A percentile compares a stretch with the other conserved stretches of the same genome.
Conservation (phyloP, 2,888 invertebrate genomes). For the Autographa gamma region DNA sequence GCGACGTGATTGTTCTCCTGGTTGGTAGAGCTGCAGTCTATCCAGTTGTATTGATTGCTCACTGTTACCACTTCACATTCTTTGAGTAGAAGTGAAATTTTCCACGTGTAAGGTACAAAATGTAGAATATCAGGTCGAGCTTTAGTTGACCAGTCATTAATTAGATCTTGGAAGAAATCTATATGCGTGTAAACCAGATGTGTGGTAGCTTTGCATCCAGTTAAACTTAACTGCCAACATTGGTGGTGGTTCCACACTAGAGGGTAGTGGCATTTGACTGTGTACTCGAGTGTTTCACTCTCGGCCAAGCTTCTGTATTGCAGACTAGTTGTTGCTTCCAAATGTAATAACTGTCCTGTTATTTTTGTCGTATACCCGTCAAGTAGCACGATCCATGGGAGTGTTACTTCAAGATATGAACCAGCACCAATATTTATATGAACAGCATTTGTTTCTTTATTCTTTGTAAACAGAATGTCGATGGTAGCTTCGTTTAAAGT, state of each 20-base stretch:
- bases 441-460: slow-evolving; percentile 97
- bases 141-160: slow-evolving; percentile 99
- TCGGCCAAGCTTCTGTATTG: slow-evolving; percentile 97
- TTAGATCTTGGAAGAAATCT: slow-evolving; percentile 98
- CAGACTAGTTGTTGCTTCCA: slow-evolving; percentile 98
- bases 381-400: slow-evolving; percentile 97
- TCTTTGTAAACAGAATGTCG: slow-evolving; percentile 98
- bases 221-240: slow-evolving; percentile 96
- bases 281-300: slow-evolving; percentile 98
- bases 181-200: slow-evolving; percentile 98
- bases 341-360: slow-evolving; percentile 97
- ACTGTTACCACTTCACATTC: slow-evolving; percentile 98
- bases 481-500: slow-evolving; percentile 97
- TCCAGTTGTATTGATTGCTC: slow-evolving; percentile 99
- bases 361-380: slow-evolving; percentile 97
- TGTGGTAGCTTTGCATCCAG: slow-evolving; percentile 97
- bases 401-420: slow-evolving; percentile 98
- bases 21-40: slow-evolving; percentile 98
- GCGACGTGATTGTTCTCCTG: slow-evolving; percentile 98
- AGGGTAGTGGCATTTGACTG: slow-evolving; percentile 96
- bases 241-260: slow-evolving; percentile 98
- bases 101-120: slow-evolving; percentile 99
- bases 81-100: slow-evolving; percentile 96
- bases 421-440: slow-evolving; percentile 98
- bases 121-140: slow-evolving; percentile 96